These are phyloP conservation scores for Pan paniscus DNA, from an alignment of 2,113 vertebrate genomes.

Conservation along the genomic window DNA sequence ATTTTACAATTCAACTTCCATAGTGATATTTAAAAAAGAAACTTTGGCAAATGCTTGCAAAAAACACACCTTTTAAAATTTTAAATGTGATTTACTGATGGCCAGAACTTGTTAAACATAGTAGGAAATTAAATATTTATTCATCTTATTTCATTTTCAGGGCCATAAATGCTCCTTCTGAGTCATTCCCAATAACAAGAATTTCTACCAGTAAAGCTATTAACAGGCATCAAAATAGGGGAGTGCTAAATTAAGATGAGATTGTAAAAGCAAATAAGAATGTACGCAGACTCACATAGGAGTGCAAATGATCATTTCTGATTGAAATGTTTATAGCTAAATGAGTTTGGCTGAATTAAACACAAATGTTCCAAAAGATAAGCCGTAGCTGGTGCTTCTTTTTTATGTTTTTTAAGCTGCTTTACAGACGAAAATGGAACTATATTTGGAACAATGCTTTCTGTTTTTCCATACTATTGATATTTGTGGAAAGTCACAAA, in stretches of 20 bases:
- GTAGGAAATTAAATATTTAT: constrained; percentile 68
- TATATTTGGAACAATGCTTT: constrained; percentile 24
- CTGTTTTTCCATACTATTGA: constrained; percentile 60
- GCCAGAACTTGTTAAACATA: constrained; percentile 57
- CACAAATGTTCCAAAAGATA: constrained; percentile 11
- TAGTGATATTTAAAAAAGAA: constrained; percentile 51
- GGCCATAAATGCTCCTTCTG: constrained; percentile 56
- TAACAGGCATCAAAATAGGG: constrained; percentile 24
- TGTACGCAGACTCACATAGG: background rate
- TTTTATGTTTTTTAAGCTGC: constrained; percentile 44
- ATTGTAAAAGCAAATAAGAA: constrained; percentile 44
- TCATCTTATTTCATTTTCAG: constrained; percentile 68
- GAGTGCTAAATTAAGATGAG: constrained; percentile 48
- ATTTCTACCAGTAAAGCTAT: constrained; percentile 45
- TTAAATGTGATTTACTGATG: constrained; percentile 35
- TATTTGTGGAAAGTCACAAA: constrained; percentile 77
- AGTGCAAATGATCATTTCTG: constrained; percentile 46
- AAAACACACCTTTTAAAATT: constrained; percentile 53
- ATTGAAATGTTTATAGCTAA: constrained; percentile 36
- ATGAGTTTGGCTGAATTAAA: constrained; percentile 56
- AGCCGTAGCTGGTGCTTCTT: constrained; percentile 16
- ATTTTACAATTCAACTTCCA: constrained; percentile 75
- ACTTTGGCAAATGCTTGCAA: constrained; percentile 40
- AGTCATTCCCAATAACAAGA: constrained; percentile 18
- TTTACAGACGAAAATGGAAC: constrained; percentile 45